Evolutionary conservation across 2,797 vertebrate genomes (phyloP).

Genomic region (Crocidura indochinensis): DNA sequence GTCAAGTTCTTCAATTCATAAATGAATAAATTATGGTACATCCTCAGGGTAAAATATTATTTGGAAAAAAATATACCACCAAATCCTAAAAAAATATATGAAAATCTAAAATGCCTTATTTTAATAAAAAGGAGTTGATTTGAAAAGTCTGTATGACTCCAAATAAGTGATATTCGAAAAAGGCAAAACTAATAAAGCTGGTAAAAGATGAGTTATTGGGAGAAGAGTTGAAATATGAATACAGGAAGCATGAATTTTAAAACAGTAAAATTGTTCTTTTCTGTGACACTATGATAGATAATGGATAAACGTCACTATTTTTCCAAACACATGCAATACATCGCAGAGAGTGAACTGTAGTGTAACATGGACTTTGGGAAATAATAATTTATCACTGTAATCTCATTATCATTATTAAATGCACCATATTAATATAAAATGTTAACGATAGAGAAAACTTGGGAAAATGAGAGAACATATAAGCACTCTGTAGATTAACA

Average conservation of each 20-base stretch:
- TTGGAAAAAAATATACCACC: conserved; percentile 42
- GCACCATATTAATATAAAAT: neutral
- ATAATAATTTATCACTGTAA: neutral
- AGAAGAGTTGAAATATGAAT: neutral
- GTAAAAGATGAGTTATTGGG: neutral
- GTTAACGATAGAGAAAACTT: neutral
- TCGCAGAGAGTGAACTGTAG: neutral
- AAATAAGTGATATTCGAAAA: neutral
- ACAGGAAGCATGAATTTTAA: neutral
- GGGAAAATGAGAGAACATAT: no score
- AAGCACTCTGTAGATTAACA: neutral
- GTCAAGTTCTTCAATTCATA: neutral
- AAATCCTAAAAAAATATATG: conserved; percentile 36
- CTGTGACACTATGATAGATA: neutral
- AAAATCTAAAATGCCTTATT: conserved; percentile 34
- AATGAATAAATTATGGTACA: conserved; percentile 21
- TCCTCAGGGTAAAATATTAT: conserved; percentile 23
- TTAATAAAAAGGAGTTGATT: conserved; percentile 48
- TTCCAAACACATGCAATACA: neutral
- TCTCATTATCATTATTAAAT: neutral
- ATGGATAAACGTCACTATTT: neutral
- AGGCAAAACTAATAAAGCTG: neutral
- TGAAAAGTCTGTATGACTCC: neutral
- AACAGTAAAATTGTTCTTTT: neutral
- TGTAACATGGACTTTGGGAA: neutral